Evolutionary conservation across 2,113 vertebrate species (phyloP).

Genomic region (Macaca nemestrina): DNA sequence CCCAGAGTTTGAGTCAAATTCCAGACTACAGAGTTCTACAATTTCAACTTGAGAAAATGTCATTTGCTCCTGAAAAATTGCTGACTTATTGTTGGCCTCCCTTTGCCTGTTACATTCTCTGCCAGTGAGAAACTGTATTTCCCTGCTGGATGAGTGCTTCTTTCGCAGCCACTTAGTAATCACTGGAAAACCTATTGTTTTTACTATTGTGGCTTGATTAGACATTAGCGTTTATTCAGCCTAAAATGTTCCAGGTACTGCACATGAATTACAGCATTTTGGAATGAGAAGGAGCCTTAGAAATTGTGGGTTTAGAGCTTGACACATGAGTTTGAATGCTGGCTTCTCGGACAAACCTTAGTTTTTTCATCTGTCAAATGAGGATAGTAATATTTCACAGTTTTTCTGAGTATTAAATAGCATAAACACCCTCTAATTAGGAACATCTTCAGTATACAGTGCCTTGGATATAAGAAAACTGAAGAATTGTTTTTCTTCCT

Average conservation of each 20-base stretch:
- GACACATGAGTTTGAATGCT: background rate
- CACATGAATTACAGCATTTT: background rate
- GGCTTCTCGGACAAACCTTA: background rate
- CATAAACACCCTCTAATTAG: background rate
- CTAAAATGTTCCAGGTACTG: background rate
- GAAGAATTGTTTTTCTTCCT: background rate
- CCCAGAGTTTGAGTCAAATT: background rate
- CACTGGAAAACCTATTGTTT: conserved; percentile 14
- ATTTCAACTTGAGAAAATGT: background rate
- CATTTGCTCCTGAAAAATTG: background rate
- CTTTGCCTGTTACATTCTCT: background rate
- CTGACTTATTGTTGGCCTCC: background rate
- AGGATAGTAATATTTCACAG: background rate
- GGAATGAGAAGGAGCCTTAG: background rate
- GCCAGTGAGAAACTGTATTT: background rate
- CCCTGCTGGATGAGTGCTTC: background rate
- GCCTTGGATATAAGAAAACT: background rate
- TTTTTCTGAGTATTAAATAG: background rate
- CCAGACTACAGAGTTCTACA: background rate
- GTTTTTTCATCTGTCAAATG: background rate
- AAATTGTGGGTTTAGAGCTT: background rate
- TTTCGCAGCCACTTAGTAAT: background rate
- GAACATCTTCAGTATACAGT: background rate
- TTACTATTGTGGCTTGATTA: background rate
- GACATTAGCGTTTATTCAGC: background rate